Conservation (phyloP, 2,888 invertebrate species). For the Drosophila cognata region DNA sequence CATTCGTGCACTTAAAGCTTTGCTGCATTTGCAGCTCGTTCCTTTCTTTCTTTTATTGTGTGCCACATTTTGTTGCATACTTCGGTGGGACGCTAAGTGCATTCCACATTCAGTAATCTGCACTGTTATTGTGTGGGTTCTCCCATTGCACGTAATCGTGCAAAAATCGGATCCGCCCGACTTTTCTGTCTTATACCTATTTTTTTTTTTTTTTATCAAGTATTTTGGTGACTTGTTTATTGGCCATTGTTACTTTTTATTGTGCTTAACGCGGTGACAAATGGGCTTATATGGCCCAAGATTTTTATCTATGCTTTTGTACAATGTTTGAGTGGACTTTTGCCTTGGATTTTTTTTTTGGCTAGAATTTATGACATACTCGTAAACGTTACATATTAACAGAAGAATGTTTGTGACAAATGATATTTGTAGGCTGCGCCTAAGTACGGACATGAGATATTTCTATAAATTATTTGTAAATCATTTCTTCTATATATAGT, state of each 20-base stretch:
- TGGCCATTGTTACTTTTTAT: conserved; percentile 39
- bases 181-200: neutral
- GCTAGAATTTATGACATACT: conserved; percentile 17
- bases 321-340: conserved; percentile 5
- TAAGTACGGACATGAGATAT: neutral
- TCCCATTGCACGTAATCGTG: conserved; percentile 29
- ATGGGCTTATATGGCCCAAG: conserved; percentile 41
- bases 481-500: neutral
- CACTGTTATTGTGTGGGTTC: conserved; percentile 29
- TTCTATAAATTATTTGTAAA: neutral
- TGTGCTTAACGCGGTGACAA: conserved; percentile 61
- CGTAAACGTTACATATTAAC: conserved; percentile 16
- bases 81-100: conserved; percentile 42
- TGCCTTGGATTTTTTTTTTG: neutral
- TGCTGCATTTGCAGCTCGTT: conserved; percentile 42
- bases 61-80: conserved; percentile 49
- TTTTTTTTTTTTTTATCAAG: conserved; percentile 24
- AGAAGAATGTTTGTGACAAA: neutral
- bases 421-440: no score
- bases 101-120: conserved; percentile 40
- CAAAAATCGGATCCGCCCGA: conserved; percentile 17
- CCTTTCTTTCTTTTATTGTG: conserved; percentile 9
- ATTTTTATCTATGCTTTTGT: conserved; percentile 15
- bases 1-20: conserved; percentile 67
- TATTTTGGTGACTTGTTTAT: conserved; percentile 70